Evolutionary conservation across 2,888 invertebrate genomes (phyloP).

Genomic region (Fragum whitleyi): DNA sequence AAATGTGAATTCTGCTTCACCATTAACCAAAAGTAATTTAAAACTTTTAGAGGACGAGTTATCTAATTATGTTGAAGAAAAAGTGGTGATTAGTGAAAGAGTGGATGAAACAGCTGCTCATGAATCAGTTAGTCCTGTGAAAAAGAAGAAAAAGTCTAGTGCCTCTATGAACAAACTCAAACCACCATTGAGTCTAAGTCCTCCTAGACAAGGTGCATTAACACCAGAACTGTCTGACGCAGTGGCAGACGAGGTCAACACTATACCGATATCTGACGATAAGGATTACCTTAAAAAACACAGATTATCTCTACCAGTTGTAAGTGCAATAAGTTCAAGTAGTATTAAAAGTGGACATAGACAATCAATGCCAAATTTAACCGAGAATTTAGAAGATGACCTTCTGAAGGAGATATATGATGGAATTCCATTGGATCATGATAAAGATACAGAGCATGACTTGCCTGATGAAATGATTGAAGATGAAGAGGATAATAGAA

Average conservation of each 20-base stretch:
- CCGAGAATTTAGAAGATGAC: constrained; percentile 49
- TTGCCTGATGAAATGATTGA: not conserved
- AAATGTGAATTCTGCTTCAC: not conserved
- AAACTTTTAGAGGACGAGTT: constrained; percentile 22
- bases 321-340: not conserved
- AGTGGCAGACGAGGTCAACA: constrained; percentile 65
- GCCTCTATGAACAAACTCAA: constrained; percentile 50
- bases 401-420: constrained; percentile 41
- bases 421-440: constrained; percentile 39
- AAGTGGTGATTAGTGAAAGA: constrained; percentile 2
- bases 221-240: constrained; percentile 68
- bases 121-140: constrained; percentile 9
- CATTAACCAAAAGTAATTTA: constrained; percentile 12
- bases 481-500: not conserved
- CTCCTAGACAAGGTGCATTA: constrained; percentile 49
- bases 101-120: constrained; percentile 15
- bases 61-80: constrained; percentile 23
- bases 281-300: constrained; percentile 59
- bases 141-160: constrained; percentile 39
- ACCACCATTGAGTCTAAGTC: constrained; percentile 62
- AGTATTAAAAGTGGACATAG: not conserved
- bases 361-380: constrained; percentile 54
- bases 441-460: constrained; percentile 12
- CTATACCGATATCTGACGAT: constrained; percentile 45
- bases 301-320: constrained; percentile 58